These are phyloP conservation scores for Zeus faber DNA, from an alignment of 2,113 vertebrate species.

Conservation along the genomic window DNA sequence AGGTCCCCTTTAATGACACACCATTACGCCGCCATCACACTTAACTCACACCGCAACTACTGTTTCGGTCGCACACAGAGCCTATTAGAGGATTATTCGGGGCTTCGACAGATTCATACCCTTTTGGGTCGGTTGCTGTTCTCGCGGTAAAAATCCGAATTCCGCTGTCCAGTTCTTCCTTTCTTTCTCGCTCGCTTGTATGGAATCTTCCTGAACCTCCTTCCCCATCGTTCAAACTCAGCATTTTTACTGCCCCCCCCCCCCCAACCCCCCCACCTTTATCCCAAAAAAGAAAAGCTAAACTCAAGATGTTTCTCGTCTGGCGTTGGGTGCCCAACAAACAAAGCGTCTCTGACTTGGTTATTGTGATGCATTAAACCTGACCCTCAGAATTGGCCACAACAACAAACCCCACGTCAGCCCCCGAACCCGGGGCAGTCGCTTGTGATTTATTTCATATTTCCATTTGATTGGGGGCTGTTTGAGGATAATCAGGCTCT, in stretches of 20 bases:
- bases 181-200: neutral
- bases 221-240: too few relatives aligned
- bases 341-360: constrained; percentile 47
- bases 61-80: constrained; percentile 50
- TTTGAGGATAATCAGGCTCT: constrained; percentile 63
- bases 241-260: neutral
- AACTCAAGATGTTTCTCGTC: constrained; percentile 32
- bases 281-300: constrained; percentile 21
- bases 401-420: constrained; percentile 43
- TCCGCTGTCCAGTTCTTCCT: neutral
- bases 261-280: neutral
- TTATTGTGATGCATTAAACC: constrained; percentile 64
- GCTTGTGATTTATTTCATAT: constrained; percentile 73
- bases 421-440: constrained; percentile 50
- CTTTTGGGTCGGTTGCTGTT: constrained; percentile 18
- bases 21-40: constrained; percentile 69
- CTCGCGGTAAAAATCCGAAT: constrained; percentile 8
- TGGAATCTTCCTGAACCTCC: too few relatives aligned
- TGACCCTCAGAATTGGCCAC: constrained; percentile 54
- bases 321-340: constrained; percentile 48
- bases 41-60: constrained; percentile 61
- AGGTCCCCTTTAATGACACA: too few relatives aligned
- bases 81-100: constrained; percentile 26
- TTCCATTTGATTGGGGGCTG: constrained; percentile 65
- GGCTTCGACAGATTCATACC: constrained; percentile 38